phyloP scores from a whole-genome alignment of 2,888 invertebrate genomes.

The Apeira syringaria region DNA sequence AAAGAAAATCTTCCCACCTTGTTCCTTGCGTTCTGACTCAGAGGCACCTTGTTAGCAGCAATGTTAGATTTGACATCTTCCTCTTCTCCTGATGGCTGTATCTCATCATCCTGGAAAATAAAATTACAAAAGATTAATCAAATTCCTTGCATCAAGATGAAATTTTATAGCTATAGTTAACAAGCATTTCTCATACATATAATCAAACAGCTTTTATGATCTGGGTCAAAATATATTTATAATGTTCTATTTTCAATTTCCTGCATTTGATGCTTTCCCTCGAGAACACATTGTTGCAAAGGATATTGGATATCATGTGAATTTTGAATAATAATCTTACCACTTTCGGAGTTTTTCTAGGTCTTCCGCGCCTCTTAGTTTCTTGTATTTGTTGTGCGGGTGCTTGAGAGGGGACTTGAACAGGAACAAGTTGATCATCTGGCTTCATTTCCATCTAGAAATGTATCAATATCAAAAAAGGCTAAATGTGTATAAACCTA shows the following conservation, averaged over 20 bases:
- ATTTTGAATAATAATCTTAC: constrained; percentile 42
- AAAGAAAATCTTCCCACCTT: too few species aligned
- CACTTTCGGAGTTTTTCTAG: constrained; percentile 53
- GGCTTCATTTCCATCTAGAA: constrained; percentile 71
- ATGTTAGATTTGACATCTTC: constrained; percentile 53
- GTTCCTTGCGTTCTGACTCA: constrained; percentile 41
- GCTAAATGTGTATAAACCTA: too few species aligned
- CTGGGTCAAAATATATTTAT: too few species aligned
- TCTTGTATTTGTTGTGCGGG: constrained; percentile 44
- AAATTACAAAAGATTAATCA: too few species aligned
- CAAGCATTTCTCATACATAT: too few species aligned
- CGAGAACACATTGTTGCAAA: too few species aligned
- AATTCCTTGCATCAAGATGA: too few species aligned
- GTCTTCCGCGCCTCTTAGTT: constrained; percentile 62
- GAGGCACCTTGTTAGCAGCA: constrained; percentile 48
- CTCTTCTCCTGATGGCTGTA: constrained; percentile 72
- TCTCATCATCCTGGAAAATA: constrained; percentile 67
- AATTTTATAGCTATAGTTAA: too few species aligned
- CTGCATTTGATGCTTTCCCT: too few species aligned
- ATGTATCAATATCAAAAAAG: constrained; percentile 31
- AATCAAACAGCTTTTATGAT: too few species aligned
- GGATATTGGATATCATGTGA: too few species aligned
- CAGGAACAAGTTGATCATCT: constrained; percentile 71
- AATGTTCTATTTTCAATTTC: too few species aligned
- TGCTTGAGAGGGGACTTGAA: constrained; percentile 55